phyloP scores from a whole-genome alignment of 2,888 invertebrate species.

The Drosophila mettleri region DNA sequence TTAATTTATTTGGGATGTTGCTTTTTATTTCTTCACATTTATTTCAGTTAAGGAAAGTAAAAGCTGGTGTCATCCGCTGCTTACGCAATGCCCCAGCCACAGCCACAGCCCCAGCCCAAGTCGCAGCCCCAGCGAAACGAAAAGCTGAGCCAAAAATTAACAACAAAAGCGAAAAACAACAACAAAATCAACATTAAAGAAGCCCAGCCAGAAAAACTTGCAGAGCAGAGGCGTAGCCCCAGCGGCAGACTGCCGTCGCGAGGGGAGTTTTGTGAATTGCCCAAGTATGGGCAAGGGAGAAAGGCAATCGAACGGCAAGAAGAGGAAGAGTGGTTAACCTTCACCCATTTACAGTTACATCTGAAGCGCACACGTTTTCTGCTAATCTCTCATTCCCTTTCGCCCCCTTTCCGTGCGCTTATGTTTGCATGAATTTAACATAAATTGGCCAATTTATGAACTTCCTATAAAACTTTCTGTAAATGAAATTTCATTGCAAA shows the following conservation, averaged over 20 bases:
- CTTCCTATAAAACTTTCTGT: not conserved
- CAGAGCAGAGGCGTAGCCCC: not conserved
- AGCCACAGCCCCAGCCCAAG: constrained; percentile 26
- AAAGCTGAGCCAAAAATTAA: constrained; percentile 47
- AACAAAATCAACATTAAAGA: constrained; percentile 71
- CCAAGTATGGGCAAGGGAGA: too few species aligned
- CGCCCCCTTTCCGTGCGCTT: too few species aligned
- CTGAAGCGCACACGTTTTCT: not conserved
- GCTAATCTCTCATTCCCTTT: not conserved
- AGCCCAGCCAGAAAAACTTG: constrained; percentile 40
- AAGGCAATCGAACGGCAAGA: constrained; percentile 22
- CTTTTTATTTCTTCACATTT: constrained; percentile 8
- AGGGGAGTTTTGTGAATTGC: constrained; percentile 13
- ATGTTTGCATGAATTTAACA: too few species aligned
- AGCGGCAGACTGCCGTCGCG: not conserved
- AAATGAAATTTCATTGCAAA: not conserved
- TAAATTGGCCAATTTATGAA: too few species aligned
- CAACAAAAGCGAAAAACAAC: constrained; percentile 6
- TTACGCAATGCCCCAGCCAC: constrained; percentile 62
- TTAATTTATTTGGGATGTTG: constrained; percentile 16
- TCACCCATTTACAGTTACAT: constrained; percentile 49
- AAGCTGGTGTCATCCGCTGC: constrained; percentile 68
- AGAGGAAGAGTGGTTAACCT: constrained; percentile 57
- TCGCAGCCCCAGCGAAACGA: constrained; percentile 30
- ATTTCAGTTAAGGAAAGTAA: constrained; percentile 67